Conservation (phyloP, 2,797 vertebrate species). For the Sebastiscus albofasciatus region DNA sequence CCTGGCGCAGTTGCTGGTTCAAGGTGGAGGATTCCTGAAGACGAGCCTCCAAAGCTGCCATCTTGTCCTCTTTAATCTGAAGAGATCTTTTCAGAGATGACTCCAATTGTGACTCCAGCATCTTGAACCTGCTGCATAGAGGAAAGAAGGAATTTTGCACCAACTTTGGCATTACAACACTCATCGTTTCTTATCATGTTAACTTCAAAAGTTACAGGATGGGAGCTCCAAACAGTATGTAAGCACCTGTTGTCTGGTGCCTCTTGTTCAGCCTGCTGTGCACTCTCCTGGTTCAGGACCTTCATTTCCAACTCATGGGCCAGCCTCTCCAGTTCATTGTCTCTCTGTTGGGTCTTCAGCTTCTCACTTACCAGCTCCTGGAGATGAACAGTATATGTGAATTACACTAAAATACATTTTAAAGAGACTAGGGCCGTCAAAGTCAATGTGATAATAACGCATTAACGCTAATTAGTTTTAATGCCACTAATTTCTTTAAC, state of each 20-base stretch:
- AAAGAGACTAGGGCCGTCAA: too few relatives aligned
- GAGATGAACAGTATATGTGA: background rate
- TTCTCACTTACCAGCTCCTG: slow-evolving; percentile 95
- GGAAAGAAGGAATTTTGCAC: background rate
- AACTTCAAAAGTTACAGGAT: background rate
- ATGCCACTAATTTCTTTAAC: too few relatives aligned
- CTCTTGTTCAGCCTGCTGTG: slow-evolving; percentile 83
- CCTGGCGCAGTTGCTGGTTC: slow-evolving; percentile 90
- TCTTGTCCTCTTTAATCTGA: slow-evolving; percentile 95
- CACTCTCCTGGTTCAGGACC: slow-evolving; percentile 87
- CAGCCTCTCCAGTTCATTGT: slow-evolving; percentile 90
- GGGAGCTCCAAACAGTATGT: background rate
- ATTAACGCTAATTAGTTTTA: too few relatives aligned
- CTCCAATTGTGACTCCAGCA: slow-evolving; percentile 92
- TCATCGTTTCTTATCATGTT: background rate
- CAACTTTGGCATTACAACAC: background rate
- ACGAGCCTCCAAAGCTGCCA: slow-evolving; percentile 89
- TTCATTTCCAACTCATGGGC: slow-evolving; percentile 91
- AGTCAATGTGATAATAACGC: too few relatives aligned
- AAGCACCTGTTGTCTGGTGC: slow-evolving; percentile 86
- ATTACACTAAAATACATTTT: background rate
- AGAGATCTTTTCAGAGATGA: slow-evolving; percentile 90
- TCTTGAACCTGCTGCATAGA: slow-evolving; percentile 85
- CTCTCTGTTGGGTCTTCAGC: slow-evolving; percentile 90
- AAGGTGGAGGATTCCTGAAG: slow-evolving; percentile 90